Conservation (phyloP, 2,888 invertebrate species). For the Drosophila villosipedis region DNA sequence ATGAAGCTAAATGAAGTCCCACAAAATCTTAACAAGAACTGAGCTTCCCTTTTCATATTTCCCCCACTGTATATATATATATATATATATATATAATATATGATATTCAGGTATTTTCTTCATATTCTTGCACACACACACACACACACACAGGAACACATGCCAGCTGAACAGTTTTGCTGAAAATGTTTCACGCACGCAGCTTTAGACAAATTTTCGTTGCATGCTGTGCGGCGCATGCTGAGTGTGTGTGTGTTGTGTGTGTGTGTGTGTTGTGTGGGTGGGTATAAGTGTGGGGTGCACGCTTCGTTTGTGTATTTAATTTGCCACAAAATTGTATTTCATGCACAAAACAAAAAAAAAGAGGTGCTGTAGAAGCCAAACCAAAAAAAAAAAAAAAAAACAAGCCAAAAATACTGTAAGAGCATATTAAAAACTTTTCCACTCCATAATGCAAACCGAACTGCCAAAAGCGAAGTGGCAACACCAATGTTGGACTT, state of each 20-base stretch:
- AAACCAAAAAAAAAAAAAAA: slow-evolving; percentile 48
- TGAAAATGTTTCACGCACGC: slow-evolving; percentile 58
- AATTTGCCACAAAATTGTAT: slow-evolving; percentile 78
- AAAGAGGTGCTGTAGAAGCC: slow-evolving; percentile 19
- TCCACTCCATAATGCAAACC: slow-evolving; percentile 40
- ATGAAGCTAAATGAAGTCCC: not conserved
- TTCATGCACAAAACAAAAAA: slow-evolving; percentile 36
- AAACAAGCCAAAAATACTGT: slow-evolving; percentile 55
- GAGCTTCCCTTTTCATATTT: not conserved
- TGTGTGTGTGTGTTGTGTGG: slow-evolving; percentile 5
- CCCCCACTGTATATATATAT: not conserved
- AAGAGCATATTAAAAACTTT: slow-evolving; percentile 73
- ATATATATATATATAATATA: not conserved
- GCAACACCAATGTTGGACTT: slow-evolving; percentile 44
- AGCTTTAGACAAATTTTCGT: slow-evolving; percentile 57
- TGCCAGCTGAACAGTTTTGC: slow-evolving; percentile 26
- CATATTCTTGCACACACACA: slow-evolving; percentile 11
- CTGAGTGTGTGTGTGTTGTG: slow-evolving; percentile 23
- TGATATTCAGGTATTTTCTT: slow-evolving; percentile 7
- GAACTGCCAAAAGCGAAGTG: slow-evolving; percentile 39
- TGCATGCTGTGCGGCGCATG: slow-evolving; percentile 68
- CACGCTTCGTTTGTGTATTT: slow-evolving; percentile 73
- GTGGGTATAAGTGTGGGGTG: slow-evolving; percentile 18
- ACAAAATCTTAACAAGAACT: not conserved
- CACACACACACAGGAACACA: not conserved